A percentile compares a stretch with the other conserved stretches of the same genome.
Evolutionary conservation across 2,113 vertebrate species (phyloP).

Genomic region (Mustelus asterias): DNA sequence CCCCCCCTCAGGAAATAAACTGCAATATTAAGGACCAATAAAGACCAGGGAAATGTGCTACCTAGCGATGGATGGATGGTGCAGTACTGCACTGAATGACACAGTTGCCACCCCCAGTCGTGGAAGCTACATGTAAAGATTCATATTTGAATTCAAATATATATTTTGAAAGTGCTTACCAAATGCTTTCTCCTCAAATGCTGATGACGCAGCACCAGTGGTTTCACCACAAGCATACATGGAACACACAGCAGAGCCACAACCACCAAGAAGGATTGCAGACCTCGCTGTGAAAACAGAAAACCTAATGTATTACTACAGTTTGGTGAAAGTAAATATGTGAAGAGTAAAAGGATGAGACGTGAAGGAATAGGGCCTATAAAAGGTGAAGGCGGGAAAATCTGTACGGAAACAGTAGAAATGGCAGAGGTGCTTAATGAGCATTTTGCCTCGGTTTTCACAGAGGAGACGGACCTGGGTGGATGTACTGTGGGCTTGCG

Average conservation of each 20-base stretch:
- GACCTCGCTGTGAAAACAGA: slow-evolving; percentile 59
- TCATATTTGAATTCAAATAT: background rate
- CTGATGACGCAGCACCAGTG: slow-evolving; percentile 77
- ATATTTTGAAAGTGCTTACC: slow-evolving; percentile 64
- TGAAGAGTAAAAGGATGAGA: too few species aligned
- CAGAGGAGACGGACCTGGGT: too few species aligned
- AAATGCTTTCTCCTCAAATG: slow-evolving; percentile 76
- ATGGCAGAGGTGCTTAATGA: too few species aligned
- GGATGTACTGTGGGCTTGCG: too few species aligned
- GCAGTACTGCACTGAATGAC: background rate
- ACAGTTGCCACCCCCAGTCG: background rate
- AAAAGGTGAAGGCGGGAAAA: too few species aligned
- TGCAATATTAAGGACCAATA: background rate
- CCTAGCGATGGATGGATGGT: background rate
- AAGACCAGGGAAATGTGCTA: background rate
- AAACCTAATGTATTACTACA: background rate
- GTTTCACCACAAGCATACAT: slow-evolving; percentile 88
- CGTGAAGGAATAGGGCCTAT: too few species aligned
- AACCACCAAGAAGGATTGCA: slow-evolving; percentile 82
- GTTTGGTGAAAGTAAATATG: background rate
- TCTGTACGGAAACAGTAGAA: too few species aligned
- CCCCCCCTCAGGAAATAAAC: background rate
- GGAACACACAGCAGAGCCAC: slow-evolving; percentile 84
- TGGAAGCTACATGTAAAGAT: background rate
- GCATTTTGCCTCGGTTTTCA: too few species aligned